phyloP scores from a whole-genome alignment of 2,888 invertebrate genomes.

The Pycnomerus fuliginosus region DNA sequence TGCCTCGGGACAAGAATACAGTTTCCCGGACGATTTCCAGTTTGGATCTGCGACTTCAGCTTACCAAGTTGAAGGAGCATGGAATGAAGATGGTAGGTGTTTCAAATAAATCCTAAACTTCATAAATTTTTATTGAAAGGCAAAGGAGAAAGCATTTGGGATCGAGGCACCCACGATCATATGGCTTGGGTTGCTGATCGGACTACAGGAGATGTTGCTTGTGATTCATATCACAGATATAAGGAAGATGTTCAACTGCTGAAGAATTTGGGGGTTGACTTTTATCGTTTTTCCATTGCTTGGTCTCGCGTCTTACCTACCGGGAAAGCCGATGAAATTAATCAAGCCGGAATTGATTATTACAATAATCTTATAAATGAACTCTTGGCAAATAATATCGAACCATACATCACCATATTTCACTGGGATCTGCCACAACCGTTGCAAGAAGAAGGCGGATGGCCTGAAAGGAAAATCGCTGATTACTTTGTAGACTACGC shows the following conservation, averaged over 20 bases:
- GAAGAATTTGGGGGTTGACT: constrained; percentile 56
- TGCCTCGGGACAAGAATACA: not conserved
- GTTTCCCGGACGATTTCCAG: constrained; percentile 27
- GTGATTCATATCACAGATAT: constrained; percentile 65
- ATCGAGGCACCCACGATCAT: constrained; percentile 52
- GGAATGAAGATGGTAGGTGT: constrained; percentile 37
- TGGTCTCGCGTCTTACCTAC: constrained; percentile 68
- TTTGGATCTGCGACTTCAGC: constrained; percentile 42
- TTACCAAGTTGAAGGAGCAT: constrained; percentile 40
- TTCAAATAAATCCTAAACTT: not conserved
- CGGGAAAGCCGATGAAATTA: constrained; percentile 54
- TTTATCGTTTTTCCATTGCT: constrained; percentile 63
- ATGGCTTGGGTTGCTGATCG: constrained; percentile 54
- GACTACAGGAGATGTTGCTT: constrained; percentile 60
- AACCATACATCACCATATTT: constrained; percentile 51
- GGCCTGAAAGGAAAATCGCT: constrained; percentile 2
- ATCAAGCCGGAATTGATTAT: constrained; percentile 1
- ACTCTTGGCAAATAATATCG: constrained; percentile 60
- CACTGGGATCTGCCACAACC: constrained; percentile 59
- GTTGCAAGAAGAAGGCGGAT: constrained; percentile 44
- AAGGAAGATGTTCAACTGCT: constrained; percentile 61
- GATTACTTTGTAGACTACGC: constrained; percentile 10
- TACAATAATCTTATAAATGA: constrained; percentile 57
- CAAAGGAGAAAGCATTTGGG: constrained; percentile 62
- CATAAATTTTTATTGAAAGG: not conserved